Evolutionary conservation across 1,140 invertebrate species (phyloP), one percentile per base, ranked within the genome.

Genomic region (Drosophila tani): DNA sequence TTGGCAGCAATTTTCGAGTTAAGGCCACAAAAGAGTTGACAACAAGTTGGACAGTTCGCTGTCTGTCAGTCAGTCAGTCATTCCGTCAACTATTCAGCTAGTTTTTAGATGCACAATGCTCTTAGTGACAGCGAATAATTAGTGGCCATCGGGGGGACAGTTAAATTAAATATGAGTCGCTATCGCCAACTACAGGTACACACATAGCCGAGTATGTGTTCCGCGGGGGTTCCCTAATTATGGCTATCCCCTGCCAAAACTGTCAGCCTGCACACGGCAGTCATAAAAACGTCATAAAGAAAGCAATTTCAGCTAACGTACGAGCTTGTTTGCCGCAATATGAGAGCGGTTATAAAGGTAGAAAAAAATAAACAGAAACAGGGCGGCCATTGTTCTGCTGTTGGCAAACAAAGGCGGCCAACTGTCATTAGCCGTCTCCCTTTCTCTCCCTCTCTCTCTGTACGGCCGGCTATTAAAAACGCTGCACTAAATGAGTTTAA

Each of bases 261-360:
- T 71, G 74, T 67, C 80, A 80, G 65, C 80, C 79, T 63, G 60
- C 68, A 81, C 81, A 78, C 65, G 77, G 29, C 82, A 75, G 66
- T 88, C 84, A 68, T 87, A 87, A 87, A 87, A 87, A 55, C 82
- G 77, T 88, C 84, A 87, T 87, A 87, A 88, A 81, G 85, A 75
- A 84, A 81, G 65, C 74, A 67, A 88, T 88, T 87, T 88, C 64
- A 55, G 49, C 81, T 68, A 70, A 57, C 75, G 55, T 62, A 70
- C 69, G 67, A 73, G 69, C 69, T 73, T 60, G 70, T 73, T 60
- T 41, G 15, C 70, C 67, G 53, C 70, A 35, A 57, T 51, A 35
- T 27, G 51, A 47, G 43, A 51, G 15, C 19, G 24, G 21, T 19
- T 53, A 9, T n/a, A 51, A 35, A 27, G 27, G 27, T 6, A 27